phyloP scores from a whole-genome alignment of 2,113 vertebrate species.

The Tachysurus fulvidraco region DNA sequence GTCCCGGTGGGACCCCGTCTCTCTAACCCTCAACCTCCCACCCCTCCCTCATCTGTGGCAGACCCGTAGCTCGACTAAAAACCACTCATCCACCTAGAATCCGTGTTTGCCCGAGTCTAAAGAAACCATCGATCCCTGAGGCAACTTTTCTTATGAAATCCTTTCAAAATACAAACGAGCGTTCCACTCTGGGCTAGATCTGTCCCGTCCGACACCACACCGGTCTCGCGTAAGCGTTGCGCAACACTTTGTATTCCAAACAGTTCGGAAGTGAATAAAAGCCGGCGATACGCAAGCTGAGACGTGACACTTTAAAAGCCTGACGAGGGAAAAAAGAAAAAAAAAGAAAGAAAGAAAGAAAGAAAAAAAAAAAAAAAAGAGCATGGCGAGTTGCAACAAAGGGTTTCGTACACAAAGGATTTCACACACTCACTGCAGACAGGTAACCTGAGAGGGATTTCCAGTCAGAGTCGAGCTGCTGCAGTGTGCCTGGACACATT shows the following conservation, averaged over 20 bases:
- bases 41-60: constrained; percentile 56
- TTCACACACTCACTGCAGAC: constrained; percentile 23
- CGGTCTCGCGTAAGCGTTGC: constrained; percentile 50
- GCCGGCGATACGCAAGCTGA: background rate
- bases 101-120: constrained; percentile 27
- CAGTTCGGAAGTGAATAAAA: background rate
- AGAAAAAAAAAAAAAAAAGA: background rate
- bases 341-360: background rate
- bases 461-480: constrained; percentile 18
- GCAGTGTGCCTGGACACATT: constrained; percentile 40
- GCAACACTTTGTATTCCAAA: background rate
- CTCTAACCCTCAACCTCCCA: constrained; percentile 48
- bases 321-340: background rate
- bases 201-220: constrained; percentile 61
- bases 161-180: constrained; percentile 69
- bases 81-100: constrained; percentile 3
- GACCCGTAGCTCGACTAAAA: constrained; percentile 30
- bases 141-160: background rate
- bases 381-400: constrained; percentile 27
- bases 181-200: constrained; percentile 65
- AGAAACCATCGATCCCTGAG: constrained; percentile 15
- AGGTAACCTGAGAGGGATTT: constrained; percentile 45
- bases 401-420: constrained; percentile 39
- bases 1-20: constrained; percentile 65
- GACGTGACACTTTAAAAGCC: constrained; percentile 20